These are phyloP conservation scores for Euthynnus affinis DNA, from an alignment of 2,797 vertebrate species.

Conservation along the genomic window DNA sequence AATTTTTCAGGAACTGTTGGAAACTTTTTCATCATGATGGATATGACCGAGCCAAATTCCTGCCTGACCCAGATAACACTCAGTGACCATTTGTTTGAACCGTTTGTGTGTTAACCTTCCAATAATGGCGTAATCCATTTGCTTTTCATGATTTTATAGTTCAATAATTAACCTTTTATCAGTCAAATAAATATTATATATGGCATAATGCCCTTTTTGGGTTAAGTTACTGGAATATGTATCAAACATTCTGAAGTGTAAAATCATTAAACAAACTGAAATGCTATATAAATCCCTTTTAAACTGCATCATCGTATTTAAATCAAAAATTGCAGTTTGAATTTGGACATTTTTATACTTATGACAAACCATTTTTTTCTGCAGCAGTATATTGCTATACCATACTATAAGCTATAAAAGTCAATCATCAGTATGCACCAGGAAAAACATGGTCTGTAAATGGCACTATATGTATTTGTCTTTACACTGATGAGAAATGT, in stretches of 20 bases:
- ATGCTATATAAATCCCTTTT: neutral
- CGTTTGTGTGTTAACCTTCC: constrained; percentile 18
- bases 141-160: neutral
- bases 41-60: constrained; percentile 40
- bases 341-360: neutral
- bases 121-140: neutral
- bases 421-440: neutral
- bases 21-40: constrained; percentile 66
- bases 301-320: neutral
- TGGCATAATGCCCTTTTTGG: neutral
- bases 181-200: neutral
- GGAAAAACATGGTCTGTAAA: neutral
- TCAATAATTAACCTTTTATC: neutral
- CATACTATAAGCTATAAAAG: neutral
- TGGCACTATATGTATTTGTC: neutral
- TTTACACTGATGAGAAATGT: neutral
- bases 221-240: no score
- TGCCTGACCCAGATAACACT: constrained; percentile 58
- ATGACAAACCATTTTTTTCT: neutral
- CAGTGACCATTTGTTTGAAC: constrained; percentile 47
- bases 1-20: constrained; percentile 68
- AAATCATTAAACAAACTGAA: neutral
- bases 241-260: neutral
- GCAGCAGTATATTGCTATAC: no score
- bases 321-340: neutral